Percentiles rank a stretch among this genome's conserved stretches.
phyloP scores from a whole-genome alignment of 2,113 vertebrate species.

The Podocnemis expansa region DNA sequence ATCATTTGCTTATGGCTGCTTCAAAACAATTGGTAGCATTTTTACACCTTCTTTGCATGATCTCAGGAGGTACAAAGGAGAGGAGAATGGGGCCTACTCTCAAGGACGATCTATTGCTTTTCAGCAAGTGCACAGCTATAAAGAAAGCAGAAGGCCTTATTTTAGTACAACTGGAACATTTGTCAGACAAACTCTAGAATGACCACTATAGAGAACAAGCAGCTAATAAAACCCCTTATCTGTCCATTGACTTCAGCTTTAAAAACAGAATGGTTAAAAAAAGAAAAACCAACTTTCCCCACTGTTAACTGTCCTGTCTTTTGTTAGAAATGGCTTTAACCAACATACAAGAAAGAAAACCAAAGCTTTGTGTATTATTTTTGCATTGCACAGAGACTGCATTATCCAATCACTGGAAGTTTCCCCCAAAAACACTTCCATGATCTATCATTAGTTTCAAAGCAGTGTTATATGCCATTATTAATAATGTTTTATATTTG shows the following conservation, averaged over 20 bases:
- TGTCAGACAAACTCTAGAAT: not conserved
- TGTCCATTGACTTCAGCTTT: not conserved
- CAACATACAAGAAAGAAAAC: not conserved
- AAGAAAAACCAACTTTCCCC: not conserved
- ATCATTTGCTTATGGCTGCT: not conserved
- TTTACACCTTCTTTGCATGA: not conserved
- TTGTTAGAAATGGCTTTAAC: constrained; percentile 16
- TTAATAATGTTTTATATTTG: constrained; percentile 55
- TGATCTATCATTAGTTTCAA: constrained; percentile 60
- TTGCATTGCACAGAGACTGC: constrained; percentile 2
- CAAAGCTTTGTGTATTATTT: not conserved
- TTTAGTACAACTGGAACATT: not conserved
- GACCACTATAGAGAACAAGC: not conserved
- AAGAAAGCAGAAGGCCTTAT: not conserved
- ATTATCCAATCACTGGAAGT: not conserved
- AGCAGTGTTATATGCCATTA: constrained; percentile 53
- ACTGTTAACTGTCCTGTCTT: not conserved
- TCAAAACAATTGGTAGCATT: not conserved
- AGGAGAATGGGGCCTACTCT: not conserved
- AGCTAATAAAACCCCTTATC: not conserved
- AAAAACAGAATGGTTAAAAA: not conserved
- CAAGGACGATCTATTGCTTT: not conserved
- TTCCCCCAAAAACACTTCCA: constrained; percentile 60
- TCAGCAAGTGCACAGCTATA: not conserved
- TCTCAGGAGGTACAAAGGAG: not conserved